phyloP scores from a whole-genome alignment of 2,113 vertebrate genomes.

The Pontoporia blainvillei region DNA sequence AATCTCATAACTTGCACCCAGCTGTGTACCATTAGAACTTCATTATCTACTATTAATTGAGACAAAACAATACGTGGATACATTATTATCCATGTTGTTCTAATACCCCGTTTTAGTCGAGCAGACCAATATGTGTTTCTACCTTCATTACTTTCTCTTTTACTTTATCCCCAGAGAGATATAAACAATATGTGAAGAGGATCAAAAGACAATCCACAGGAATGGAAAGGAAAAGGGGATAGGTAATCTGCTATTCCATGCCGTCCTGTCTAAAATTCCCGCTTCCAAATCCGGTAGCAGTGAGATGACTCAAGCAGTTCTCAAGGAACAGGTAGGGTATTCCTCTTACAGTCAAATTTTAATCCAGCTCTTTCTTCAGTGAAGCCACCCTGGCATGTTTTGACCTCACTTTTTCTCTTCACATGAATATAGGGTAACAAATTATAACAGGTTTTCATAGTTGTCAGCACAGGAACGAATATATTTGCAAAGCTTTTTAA shows the following conservation, averaged over 20 bases:
- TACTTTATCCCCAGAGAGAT: not conserved
- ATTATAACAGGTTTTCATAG: not conserved
- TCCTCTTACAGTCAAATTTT: not conserved
- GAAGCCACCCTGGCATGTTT: not conserved
- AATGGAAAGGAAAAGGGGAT: not conserved
- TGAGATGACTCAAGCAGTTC: not conserved
- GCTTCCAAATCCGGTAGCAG: not conserved
- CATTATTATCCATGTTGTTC: not conserved
- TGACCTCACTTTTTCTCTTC: not conserved
- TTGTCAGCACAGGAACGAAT: not conserved
- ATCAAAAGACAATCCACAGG: not conserved
- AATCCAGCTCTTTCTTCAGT: not conserved
- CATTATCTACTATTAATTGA: not conserved
- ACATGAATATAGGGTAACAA: not conserved
- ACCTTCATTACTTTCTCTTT: not conserved
- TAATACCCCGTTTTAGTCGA: not conserved
- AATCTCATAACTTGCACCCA: not conserved
- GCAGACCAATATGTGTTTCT: not conserved
- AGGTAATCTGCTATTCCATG: not conserved
- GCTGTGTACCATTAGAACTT: not conserved
- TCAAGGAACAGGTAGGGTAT: not conserved
- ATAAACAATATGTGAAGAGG: not conserved
- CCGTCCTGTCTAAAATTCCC: not conserved
- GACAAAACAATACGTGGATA: not conserved
- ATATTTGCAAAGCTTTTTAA: conserved; percentile 19